Conservation (phyloP, 2,113 vertebrate genomes). For the Catharus fuscescens region DNA sequence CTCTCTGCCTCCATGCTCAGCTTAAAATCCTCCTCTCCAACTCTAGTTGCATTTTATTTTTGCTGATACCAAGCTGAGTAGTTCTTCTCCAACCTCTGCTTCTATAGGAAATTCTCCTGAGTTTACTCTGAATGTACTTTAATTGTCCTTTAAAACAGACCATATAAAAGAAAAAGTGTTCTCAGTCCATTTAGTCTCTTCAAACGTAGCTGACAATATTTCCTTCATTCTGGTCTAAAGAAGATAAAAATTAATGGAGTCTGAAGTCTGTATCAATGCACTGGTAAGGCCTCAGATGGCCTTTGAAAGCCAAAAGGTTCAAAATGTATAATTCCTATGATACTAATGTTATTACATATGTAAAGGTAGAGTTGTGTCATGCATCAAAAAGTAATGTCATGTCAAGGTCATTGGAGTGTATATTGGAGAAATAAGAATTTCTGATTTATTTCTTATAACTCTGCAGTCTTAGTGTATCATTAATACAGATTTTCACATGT, state of each 20-base stretch:
- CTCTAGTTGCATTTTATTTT: not conserved
- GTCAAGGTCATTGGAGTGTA: not conserved
- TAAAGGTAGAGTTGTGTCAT: not conserved
- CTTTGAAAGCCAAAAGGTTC: not conserved
- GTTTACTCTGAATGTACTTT: not conserved
- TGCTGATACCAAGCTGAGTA: not conserved
- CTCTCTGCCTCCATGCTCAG: not conserved
- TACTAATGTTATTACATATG: not conserved
- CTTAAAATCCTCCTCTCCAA: not conserved
- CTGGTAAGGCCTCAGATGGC: not conserved
- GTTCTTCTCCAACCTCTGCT: not conserved
- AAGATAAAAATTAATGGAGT: not conserved
- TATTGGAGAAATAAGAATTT: not conserved
- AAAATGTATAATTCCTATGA: not conserved
- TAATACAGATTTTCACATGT: slow-evolving; percentile 2
- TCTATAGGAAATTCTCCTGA: not conserved
- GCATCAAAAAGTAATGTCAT: not conserved
- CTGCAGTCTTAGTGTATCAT: not conserved
- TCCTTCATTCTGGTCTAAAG: not conserved
- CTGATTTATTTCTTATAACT: not conserved
- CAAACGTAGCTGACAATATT: not conserved
- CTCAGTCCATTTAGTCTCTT: not conserved
- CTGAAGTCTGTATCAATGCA: not conserved
- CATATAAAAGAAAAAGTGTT: not conserved
- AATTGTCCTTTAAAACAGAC: not conserved